Conservation (phyloP, 2,797 vertebrate species). For the Syncerus caffer region DNA sequence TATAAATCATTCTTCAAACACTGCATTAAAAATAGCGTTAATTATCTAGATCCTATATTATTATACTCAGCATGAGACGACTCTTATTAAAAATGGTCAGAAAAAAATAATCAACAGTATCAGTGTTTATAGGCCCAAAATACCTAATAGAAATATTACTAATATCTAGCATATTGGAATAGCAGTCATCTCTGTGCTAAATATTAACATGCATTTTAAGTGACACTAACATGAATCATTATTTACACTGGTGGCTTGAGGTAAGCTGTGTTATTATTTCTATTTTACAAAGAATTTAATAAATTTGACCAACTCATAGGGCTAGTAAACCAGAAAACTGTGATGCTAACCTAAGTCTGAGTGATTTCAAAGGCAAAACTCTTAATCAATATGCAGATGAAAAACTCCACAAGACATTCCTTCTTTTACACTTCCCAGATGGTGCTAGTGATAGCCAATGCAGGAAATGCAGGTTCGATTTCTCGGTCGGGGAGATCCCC, state of each 20-base stretch:
- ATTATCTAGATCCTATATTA: neutral
- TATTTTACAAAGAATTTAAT: neutral
- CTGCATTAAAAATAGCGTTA: slow-evolving; percentile 2
- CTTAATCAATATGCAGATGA: neutral
- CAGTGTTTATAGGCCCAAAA: neutral
- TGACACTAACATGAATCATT: neutral
- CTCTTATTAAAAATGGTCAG: neutral
- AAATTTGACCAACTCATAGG: neutral
- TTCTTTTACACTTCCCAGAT: neutral
- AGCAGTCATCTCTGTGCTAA: neutral
- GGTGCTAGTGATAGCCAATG: neutral
- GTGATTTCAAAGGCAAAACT: neutral
- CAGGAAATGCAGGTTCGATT: neutral
- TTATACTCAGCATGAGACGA: neutral
- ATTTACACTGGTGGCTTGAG: neutral
- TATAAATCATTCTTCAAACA: neutral
- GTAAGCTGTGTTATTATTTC: neutral
- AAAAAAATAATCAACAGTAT: neutral
- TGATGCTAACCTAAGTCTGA: neutral
- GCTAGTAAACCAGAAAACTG: neutral
- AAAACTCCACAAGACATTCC: neutral
- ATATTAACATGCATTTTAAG: neutral
- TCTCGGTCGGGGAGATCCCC: neutral
- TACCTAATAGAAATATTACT: neutral
- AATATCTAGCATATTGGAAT: neutral